Evolutionary conservation across 2,888 invertebrate species (phyloP).

Genomic region (Epiblema foenella): DNA sequence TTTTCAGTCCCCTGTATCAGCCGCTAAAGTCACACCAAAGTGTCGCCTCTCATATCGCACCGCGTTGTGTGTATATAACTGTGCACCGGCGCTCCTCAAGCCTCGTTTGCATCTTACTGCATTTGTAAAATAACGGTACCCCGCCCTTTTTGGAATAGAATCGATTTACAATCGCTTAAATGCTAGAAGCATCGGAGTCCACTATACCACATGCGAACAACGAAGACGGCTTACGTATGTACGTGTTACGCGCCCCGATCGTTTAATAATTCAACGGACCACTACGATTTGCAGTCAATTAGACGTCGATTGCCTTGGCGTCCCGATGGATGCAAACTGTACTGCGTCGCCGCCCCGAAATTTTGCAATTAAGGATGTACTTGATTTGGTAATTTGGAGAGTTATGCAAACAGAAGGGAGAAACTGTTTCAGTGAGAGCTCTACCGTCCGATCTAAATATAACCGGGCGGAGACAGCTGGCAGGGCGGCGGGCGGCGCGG

Average conservation of each 20-base stretch:
- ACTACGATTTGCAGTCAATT: slow-evolving; percentile 40
- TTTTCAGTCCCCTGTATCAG: slow-evolving; percentile 53
- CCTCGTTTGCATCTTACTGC: slow-evolving; percentile 69
- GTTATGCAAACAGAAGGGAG: slow-evolving; percentile 75
- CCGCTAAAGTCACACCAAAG: slow-evolving; percentile 55
- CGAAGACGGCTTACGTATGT: not conserved
- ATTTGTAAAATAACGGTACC: slow-evolving; percentile 68
- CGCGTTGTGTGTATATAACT: slow-evolving; percentile 63
- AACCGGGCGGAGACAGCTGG: slow-evolving; percentile 73
- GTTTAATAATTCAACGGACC: slow-evolving; percentile 36
- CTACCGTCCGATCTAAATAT: slow-evolving; percentile 79
- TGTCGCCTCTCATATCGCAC: slow-evolving; percentile 52
- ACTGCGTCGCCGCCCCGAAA: slow-evolving; percentile 41
- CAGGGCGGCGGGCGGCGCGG: slow-evolving; percentile 56
- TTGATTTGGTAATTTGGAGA: slow-evolving; percentile 62
- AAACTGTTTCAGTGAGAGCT: slow-evolving; percentile 76
- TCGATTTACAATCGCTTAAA: slow-evolving; percentile 56
- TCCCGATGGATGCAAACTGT: slow-evolving; percentile 9
- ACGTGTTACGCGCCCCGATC: slow-evolving; percentile 6
- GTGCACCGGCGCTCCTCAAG: slow-evolving; percentile 48
- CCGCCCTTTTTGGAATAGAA: slow-evolving; percentile 65
- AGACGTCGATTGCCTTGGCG: slow-evolving; percentile 17
- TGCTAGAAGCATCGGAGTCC: slow-evolving; percentile 12
- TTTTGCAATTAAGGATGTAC: slow-evolving; percentile 60
- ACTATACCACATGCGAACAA: slow-evolving; percentile 6